These are phyloP conservation scores for Drosophila lutescens DNA, from an alignment of 2,888 invertebrate genomes.

Conservation along the genomic window DNA sequence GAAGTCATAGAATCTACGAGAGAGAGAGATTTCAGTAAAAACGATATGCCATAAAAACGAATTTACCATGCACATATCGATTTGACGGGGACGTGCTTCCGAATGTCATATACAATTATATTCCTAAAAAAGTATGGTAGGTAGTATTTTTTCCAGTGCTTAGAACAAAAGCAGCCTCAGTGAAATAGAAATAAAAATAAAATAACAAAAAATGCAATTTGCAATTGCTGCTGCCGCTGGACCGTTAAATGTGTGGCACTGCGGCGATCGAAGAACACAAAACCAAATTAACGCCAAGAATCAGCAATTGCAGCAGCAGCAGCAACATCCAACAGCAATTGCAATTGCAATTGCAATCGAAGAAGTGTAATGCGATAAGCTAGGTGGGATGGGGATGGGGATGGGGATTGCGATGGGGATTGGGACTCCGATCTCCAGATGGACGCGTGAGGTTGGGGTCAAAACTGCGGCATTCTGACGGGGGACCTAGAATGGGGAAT, in stretches of 20 bases:
- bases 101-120: too few species aligned
- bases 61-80: too few species aligned
- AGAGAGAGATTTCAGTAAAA: too few species aligned
- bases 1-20: too few species aligned
- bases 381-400: constrained; percentile 42
- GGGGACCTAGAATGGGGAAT: not conserved
- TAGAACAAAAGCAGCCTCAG: constrained; percentile 32
- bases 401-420: constrained; percentile 54
- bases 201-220: constrained; percentile 65
- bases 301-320: constrained; percentile 16
- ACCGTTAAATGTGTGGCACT: constrained; percentile 71
- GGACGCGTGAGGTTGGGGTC: constrained; percentile 74
- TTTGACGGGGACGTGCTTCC: too few species aligned
- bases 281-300: constrained; percentile 74
- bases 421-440: constrained; percentile 14
- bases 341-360: constrained; percentile 39
- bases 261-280: constrained; percentile 63
- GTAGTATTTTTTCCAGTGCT: not conserved
- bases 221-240: constrained; percentile 56
- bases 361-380: constrained; percentile 73
- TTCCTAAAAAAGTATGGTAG: too few species aligned
- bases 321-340: constrained; percentile 21
- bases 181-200: constrained; percentile 34
- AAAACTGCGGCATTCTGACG: constrained; percentile 45
- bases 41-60: too few species aligned